Percentiles rank a stretch among this genome's conserved stretches.
Conservation (phyloP, 2,888 invertebrate species). For the Sialis lutaria region DNA sequence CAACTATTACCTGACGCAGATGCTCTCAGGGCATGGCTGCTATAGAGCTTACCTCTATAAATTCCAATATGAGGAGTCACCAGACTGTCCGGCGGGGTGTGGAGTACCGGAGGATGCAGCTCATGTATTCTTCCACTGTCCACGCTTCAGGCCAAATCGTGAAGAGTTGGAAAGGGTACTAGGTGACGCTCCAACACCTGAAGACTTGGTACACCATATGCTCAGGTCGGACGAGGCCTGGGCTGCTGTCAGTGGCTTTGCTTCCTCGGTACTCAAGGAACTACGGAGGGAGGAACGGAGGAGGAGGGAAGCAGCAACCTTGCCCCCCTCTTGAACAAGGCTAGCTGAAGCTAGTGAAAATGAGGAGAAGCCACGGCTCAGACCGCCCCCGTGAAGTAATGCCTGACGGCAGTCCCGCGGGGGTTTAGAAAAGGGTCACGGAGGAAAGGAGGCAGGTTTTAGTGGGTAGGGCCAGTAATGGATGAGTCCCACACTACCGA, state of each 20-base stretch:
- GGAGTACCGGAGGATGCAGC: constrained; percentile 6
- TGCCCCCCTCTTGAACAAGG: no score
- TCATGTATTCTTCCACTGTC: constrained; percentile 9
- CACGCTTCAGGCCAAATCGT: constrained; percentile 7
- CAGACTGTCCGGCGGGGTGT: constrained; percentile 7
- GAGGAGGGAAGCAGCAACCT: constrained; percentile 2
- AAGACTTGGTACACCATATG: not conserved
- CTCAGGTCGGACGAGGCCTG: not conserved
- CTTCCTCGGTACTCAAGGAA: constrained; percentile 1
- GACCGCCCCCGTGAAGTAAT: no score
- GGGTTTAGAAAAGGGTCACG: no score
- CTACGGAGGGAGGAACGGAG: not conserved
- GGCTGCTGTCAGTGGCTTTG: not conserved
- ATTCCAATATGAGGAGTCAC: constrained; percentile 4
- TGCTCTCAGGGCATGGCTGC: not conserved
- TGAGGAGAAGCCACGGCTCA: no score
- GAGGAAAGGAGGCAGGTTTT: no score
- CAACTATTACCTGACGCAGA: not conserved
- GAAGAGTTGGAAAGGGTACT: not conserved
- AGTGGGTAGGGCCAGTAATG: no score
- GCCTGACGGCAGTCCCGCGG: no score
- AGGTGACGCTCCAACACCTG: not conserved
- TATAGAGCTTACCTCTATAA: constrained; percentile 2
- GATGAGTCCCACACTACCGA: no score
- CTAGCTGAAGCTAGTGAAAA: no score